A percentile compares a stretch with the other conserved stretches of the same genome.
These are phyloP conservation scores for Pantherophis guttatus DNA, from an alignment of 2,113 vertebrate species.

Conservation along the genomic window DNA sequence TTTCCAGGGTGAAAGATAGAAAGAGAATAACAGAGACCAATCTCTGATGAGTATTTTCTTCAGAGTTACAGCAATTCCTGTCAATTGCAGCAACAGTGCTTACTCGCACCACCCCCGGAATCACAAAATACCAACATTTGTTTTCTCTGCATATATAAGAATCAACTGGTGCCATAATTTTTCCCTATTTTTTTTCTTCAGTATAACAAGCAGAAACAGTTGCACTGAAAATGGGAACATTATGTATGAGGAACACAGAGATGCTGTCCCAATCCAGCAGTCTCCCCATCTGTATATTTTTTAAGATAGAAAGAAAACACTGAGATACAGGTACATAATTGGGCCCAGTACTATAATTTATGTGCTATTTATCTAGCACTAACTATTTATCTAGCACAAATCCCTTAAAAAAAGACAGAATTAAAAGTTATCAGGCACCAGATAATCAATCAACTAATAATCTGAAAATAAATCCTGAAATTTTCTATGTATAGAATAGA, in stretches of 20 bases:
- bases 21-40: neutral
- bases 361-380: slow-evolving; percentile 5
- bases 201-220: neutral
- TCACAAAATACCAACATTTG: neutral
- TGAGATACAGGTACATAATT: neutral
- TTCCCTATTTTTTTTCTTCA: no score
- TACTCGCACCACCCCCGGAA: neutral
- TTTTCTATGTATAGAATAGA: neutral
- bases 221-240: neutral
- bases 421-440: neutral
- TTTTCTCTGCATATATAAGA: neutral
- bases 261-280: neutral
- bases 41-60: neutral
- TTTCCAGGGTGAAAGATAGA: neutral
- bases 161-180: neutral
- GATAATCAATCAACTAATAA: slow-evolving; percentile 15
- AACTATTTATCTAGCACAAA: neutral
- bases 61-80: neutral
- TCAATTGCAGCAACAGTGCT: neutral
- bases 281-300: neutral
- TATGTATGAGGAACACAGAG: neutral
- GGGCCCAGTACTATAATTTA: neutral
- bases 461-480: slow-evolving; percentile 2
- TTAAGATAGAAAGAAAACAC: neutral
- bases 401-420: neutral